Conservation (phyloP, 1,140 invertebrate genomes). For the Euglossa dilemma region DNA sequence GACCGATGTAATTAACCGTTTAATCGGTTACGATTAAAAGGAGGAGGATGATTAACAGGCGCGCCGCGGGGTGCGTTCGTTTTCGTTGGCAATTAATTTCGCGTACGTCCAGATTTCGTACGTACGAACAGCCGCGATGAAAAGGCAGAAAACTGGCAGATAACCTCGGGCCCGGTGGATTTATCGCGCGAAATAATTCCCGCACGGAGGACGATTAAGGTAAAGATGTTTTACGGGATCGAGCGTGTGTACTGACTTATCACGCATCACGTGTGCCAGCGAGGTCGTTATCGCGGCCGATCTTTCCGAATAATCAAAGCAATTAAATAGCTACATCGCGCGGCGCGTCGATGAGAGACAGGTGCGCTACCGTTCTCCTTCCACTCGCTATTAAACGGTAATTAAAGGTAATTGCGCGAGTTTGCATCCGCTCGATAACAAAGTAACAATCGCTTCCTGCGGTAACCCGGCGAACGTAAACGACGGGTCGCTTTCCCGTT, state of each 20-base stretch:
- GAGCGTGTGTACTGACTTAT: conserved; percentile 6
- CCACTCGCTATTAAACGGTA: conserved; percentile 66
- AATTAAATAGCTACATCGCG: conserved; percentile 56
- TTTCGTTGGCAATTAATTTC: not conserved
- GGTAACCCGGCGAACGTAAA: conserved; percentile 40
- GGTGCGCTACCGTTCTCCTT: conserved; percentile 38
- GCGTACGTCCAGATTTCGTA: not conserved
- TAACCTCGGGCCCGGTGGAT: not conserved
- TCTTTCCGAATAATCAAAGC: conserved; percentile 61
- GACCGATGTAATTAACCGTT: not conserved
- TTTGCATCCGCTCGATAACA: conserved; percentile 66
- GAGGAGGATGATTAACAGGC: not conserved
- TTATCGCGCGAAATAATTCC: conserved; percentile 7
- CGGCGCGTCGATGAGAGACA: conserved; percentile 56
- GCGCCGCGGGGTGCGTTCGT: no score
- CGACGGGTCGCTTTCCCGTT: conserved; percentile 34
- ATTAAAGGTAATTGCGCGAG: conserved; percentile 69
- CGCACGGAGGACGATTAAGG: conserved; percentile 13
- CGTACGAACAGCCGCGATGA: not conserved
- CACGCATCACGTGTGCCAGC: conserved; percentile 15
- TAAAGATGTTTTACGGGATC: not conserved
- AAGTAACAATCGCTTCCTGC: conserved; percentile 65
- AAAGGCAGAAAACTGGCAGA: not conserved
- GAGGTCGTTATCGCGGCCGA: conserved; percentile 34
- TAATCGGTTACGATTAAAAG: not conserved